phyloP scores from a whole-genome alignment of 1,140 invertebrate genomes.

The Euura lappo region DNA sequence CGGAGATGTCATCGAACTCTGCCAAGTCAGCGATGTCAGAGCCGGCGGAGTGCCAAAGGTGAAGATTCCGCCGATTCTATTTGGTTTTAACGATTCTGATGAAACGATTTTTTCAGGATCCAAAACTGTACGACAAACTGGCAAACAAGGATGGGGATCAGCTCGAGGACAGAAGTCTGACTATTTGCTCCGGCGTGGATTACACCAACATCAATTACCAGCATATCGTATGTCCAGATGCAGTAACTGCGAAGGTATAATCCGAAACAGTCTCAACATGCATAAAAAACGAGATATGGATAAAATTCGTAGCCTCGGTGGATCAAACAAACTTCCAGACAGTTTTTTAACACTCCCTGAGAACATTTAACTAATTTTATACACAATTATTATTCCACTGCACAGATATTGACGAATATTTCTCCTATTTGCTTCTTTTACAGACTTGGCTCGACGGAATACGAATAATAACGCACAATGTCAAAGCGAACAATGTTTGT shows the following conservation, averaged over 20 bases:
- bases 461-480: conserved; percentile 95
- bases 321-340: no score
- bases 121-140: conserved; percentile 82
- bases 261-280: background rate
- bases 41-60: conserved; percentile 88
- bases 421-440: conserved; percentile 46
- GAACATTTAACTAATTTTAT: no score
- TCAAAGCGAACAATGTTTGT: conserved; percentile 98
- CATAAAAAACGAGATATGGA: no score
- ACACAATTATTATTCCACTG: no score
- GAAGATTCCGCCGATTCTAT: conserved; percentile 36
- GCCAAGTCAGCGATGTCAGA: conserved; percentile 96
- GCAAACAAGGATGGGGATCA: conserved; percentile 77
- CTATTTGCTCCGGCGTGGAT: conserved; percentile 98
- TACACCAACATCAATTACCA: conserved; percentile 99
- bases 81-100: conserved; percentile 12
- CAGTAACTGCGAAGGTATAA: conserved; percentile 88
- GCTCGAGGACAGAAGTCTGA: conserved; percentile 94
- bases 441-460: conserved; percentile 95
- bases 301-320: no score
- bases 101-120: conserved; percentile 70
- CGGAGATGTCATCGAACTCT: conserved; percentile 94
- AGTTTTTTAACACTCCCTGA: no score
- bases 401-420: background rate
- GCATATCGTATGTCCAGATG: conserved; percentile 93